Percentiles rank a stretch among this genome's conserved stretches.
Evolutionary conservation across 2,797 vertebrate genomes (phyloP).

Genomic region (Benthosema pterotum): DNA sequence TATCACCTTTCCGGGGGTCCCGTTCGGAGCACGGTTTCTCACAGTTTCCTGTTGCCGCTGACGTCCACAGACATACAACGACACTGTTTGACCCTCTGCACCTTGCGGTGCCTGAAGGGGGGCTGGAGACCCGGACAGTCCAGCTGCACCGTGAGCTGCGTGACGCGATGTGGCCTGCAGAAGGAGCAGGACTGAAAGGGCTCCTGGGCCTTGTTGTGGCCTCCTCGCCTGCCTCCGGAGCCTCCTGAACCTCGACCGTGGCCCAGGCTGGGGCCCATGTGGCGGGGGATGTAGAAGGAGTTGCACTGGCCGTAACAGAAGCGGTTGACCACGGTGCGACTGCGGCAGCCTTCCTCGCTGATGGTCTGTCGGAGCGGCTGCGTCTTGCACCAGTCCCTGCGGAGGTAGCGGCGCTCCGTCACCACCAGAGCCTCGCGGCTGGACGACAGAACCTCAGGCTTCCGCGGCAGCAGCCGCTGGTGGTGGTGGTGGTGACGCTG

Average conservation of each 20-base stretch:
- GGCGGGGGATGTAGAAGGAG: conserved; percentile 98
- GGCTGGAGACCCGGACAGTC: conserved; percentile 94
- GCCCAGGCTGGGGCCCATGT: conserved; percentile 76
- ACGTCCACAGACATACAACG: conserved; percentile 94
- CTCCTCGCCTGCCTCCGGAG: conserved; percentile 66
- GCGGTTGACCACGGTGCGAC: conserved; percentile 94
- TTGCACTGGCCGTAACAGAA: conserved; percentile 99
- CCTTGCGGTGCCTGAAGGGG: conserved; percentile 90
- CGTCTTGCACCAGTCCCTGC: conserved; percentile 99
- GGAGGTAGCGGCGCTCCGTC: conserved; percentile 95
- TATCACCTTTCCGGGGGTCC: neutral
- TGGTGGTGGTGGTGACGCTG: no score
- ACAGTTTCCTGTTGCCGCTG: conserved; percentile 81
- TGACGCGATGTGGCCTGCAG: conserved; percentile 94
- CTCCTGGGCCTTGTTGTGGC: conserved; percentile 82
- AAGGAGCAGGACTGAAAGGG: conserved; percentile 98
- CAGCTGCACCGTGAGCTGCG: conserved; percentile 91
- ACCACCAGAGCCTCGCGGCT: conserved; percentile 96
- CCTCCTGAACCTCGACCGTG: conserved; percentile 56
- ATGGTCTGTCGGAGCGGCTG: conserved; percentile 95
- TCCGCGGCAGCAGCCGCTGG: conserved; percentile 82
- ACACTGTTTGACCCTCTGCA: conserved; percentile 96
- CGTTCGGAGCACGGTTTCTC: conserved; percentile 50
- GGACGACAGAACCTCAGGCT: conserved; percentile 92
- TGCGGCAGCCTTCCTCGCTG: conserved; percentile 92